Evolutionary conservation across 2,113 vertebrate genomes (phyloP), one percentile per base, ranked within the genome.

Genomic region (Austrofundulus limnaeus): DNA sequence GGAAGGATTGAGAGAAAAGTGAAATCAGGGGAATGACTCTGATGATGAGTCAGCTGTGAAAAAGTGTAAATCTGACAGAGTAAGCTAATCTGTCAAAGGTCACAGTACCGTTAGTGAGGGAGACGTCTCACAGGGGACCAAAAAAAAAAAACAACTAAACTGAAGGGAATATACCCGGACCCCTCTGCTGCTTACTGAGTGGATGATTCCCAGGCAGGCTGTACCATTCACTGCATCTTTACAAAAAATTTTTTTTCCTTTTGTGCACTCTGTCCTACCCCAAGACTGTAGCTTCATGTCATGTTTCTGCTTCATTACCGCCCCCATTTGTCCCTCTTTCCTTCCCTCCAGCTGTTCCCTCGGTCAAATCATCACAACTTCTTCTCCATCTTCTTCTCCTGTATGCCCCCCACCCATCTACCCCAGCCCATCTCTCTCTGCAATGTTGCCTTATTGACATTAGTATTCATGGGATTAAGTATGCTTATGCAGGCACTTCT

Each of bases 271-370:
- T 62, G 55, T 74, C 23, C 57, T 71, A 37, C 61, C 63, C 65
- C 3, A 17, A 68, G 70, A 74, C 49, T 28, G 19, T 57, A 60
- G 74, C 62, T 72, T 38, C 47, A 63, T 83, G 67, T 31, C 53
- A 66, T 84, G 61, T 75, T 84, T 84, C 79, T 79, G 70, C 79
- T 83, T 63, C 81, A 82, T 87, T 85, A 87, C 75, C 64, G 72
- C 61, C 51, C 61, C 31, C n/a, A 0, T 64, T 42, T 49, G 23
- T 63, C 74, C 65, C 54, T 73, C 56, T 58, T 37, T 66, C 24
- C 43, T 50, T 37, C 43, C 63, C 61, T 75, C 65, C 56, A 76
- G 75, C 72, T 79, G 61, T 82, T 81, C 69, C 85, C 54, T 64
- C 7, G 25, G 25, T 4, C 25, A 28, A 28, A 28, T 28, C 75